Evolutionary conservation across 2,797 vertebrate genomes (phyloP), one percentile per base, ranked within the genome.

Genomic region (Acanthurus tractus): DNA sequence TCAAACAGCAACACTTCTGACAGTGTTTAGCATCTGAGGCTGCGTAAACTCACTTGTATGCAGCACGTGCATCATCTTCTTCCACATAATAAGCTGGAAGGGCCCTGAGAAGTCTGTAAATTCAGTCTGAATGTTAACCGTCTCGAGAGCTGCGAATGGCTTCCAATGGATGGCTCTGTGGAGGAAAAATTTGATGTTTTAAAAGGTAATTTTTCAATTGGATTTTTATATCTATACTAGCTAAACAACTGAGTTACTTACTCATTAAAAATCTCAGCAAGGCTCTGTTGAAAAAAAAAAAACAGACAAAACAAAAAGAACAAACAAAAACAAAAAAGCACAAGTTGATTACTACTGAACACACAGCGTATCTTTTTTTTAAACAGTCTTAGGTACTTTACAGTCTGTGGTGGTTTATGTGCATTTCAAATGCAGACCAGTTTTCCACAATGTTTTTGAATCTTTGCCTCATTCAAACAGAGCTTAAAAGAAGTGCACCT

Each of bases 1-100:
- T 34, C 29, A 34, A 34, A 34, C 29, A 34, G 29, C 29, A 34
- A 34, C 5, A 34, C 29, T 34, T 7, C 29, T 34, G 29, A 34
- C 29, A 34, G 29, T 34, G 29, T 34, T 34, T 34, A 34, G 29
- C 29, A 34, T 34, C 6, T 34, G 29, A 34, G 6, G 29, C 29
- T 34, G 29, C 7, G 5, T 34, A 34, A 63, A 91, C 93, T 88
- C 72, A 94, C 93, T 95, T 64, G 95, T 96, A 49, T 95, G 95
- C 63, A 96, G 88, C 62, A 96, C 93, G 0, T 96, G 95, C 94
- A 96, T 94, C 95, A 96, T 96, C 85, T 95, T 96, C 88, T 96
- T 96, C 95, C 95, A 96, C 89, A 96, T 88, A 66, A 96, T 95
- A 25, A 96, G 94, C 88, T 96, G 95, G 58, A 95, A 90, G 4